Percentiles rank a stretch among this genome's conserved stretches.
Conservation (phyloP, 1,140 invertebrate genomes). For the Apis florea region DNA sequence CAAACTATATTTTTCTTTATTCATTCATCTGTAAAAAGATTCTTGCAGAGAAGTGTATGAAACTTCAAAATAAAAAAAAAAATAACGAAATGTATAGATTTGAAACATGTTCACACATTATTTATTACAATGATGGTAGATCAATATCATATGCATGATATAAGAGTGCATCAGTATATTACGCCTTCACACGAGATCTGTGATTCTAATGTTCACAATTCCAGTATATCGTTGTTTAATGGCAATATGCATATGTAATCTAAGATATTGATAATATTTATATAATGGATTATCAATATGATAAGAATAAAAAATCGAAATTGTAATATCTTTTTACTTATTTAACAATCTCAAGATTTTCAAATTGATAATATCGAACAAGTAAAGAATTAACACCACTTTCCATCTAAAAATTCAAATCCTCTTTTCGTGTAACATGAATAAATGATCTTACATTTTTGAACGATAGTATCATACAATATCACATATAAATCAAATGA, state of each 20-base stretch:
- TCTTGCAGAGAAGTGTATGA: neutral
- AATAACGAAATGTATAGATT: neutral
- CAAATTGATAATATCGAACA: too few species aligned
- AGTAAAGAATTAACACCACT: too few species aligned
- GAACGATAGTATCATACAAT: too few species aligned
- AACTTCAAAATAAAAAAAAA: neutral
- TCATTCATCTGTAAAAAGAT: too few species aligned
- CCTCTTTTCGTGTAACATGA: too few species aligned
- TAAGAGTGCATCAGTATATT: neutral
- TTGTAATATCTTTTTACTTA: too few species aligned
- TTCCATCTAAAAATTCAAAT: too few species aligned
- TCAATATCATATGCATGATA: conserved; percentile 21
- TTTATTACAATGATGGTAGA: conserved; percentile 20
- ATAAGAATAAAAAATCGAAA: too few species aligned
- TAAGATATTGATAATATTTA: neutral
- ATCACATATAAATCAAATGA: neutral
- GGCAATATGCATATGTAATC: neutral
- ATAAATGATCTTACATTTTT: too few species aligned
- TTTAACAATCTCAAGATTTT: too few species aligned
- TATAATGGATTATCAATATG: too few species aligned
- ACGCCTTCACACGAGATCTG: neutral
- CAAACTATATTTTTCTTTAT: neutral
- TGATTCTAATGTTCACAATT: conserved; percentile 35
- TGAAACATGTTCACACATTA: neutral
- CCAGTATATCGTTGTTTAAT: too few species aligned